Base-by-base conservation (phyloP, 2,888 invertebrate genomes). In the Conistra vaccinii region DNA sequence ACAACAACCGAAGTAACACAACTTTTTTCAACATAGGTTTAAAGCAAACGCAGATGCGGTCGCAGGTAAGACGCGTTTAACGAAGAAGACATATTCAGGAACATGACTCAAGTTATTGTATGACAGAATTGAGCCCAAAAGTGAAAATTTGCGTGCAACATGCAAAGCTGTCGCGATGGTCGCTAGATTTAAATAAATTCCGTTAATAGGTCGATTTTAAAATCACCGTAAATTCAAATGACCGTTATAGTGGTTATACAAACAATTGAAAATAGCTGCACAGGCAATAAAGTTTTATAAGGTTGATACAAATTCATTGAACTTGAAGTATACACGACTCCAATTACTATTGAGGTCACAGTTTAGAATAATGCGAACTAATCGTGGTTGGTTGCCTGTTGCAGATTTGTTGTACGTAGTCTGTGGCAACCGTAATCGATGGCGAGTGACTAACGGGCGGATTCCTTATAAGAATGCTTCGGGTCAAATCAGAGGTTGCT, bases 381-480 rank as follows among this genome's bases (percentile, higher is more conserved):
- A 78, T 76, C 84, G 69, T 73, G 60, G 66, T 68, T 51, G 57
- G 81, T 73, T 55, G 78, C 62, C 57, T 69, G 72, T 73, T 73
- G 83, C 68, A 78, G 76, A 76, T 69, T 61, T 69, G 62, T 76
- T 51, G 79, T 70, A 69, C 45, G 51, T 69, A 74, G 69, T 69
- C 78, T 86, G 76, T 71, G 89, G 79, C 92, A 95, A 86, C 94
- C 94, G 94, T 94, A 91, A 92, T 89, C 89, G 88, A 88, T 87
- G 87, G 86, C 88, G 91, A 91, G 92, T 92, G 90, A 92, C 89
- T 95, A 96, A 95, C 95, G 95, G 95, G 91, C 91, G 87, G 89
- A 91, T 93, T 91, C 95, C 96, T 90, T 95, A 95, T 95, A 95
- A 93, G 95, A 95, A 93, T 93, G 91, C 91, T 90, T 87, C 91